Evolutionary conservation across 1,140 invertebrate species (phyloP), one percentile per base, ranked within the genome.

Genomic region (Polyergus mexicanus): DNA sequence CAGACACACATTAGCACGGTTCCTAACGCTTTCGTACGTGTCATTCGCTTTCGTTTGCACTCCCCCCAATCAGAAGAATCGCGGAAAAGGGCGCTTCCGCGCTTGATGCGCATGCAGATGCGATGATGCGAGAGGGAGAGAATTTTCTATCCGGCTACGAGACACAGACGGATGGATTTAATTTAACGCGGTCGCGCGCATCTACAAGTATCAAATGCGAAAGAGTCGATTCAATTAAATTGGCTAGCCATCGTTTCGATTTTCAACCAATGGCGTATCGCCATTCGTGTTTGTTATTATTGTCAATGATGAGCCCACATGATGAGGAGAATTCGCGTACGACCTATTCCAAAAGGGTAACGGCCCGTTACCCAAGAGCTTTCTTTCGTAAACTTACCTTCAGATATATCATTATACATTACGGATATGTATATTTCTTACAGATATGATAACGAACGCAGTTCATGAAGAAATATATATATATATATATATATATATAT

Each of bases 1-100:
- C 95, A 95, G 95, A 95, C 91, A 95, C 92, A 93, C 90, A 94
- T 91, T 92, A 92, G 90, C 89, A 92, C 89, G 91, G 84, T 88
- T 88, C 84, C 81, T 91, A 86, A 88, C 85, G 86, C 87, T 75
- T 88, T 91, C 87, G 75, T 89, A 88, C 89, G 83, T 89, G 85
- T 88, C 89, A 86, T 86, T 77, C 88, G 69, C 51, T 77, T 76
- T 81, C 69, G 47, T 72, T 77, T 88, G 84, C 72, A 62, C 86
- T 80, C 54, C 22, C 35, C 60, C 41, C 44, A n/a, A n/a, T n/a
- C n/a, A 35, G 35, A 38, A 51, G 32, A 35, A 81, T 81, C 54
- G 32, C 60, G 38, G 3, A 84, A 86, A 88, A 86, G 44, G 60
- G 62, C 56, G 41, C 75, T 89, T 88, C 83, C 83, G 87, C 35